phyloP scores from a whole-genome alignment of 2,113 vertebrate genomes.

The Paralichthys olivaceus region DNA sequence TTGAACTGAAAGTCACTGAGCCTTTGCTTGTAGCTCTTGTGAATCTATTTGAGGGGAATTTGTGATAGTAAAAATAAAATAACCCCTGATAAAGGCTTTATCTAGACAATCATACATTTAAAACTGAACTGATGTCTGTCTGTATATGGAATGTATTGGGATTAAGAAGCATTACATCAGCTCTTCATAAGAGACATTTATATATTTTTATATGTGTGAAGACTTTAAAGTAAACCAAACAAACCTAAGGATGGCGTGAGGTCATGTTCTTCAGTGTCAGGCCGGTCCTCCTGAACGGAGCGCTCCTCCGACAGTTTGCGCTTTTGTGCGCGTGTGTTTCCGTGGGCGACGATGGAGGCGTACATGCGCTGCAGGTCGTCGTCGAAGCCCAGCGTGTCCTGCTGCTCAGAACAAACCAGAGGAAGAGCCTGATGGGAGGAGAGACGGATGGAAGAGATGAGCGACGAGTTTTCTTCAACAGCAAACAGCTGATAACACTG shows the following conservation, averaged over 20 bases:
- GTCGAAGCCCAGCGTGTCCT: conserved; percentile 53
- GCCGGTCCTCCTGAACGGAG: not conserved
- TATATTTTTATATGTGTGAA: not conserved
- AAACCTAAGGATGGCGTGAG: conserved; percentile 35
- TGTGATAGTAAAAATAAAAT: no score
- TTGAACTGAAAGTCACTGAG: no score
- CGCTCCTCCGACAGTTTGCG: conserved; percentile 24
- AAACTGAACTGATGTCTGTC: no score
- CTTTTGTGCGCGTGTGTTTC: conserved; percentile 45
- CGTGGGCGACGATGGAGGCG: conserved; percentile 34
- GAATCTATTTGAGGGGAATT: no score
- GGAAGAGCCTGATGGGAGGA: conserved; percentile 63
- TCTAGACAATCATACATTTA: no score
- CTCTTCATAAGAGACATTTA: no score
- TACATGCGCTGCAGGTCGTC: conserved; percentile 70
- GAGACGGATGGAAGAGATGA: not conserved
- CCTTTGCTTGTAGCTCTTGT: no score
- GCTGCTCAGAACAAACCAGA: conserved; percentile 36
- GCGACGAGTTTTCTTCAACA: not conserved
- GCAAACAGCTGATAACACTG: not conserved
- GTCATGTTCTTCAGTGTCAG: not conserved
- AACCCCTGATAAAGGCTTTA: no score
- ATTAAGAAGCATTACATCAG: no score
- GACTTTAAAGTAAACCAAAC: not conserved
- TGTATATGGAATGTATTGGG: no score